Evolutionary conservation across 1,140 invertebrate species (phyloP), one percentile per base, ranked within the genome.

Genomic region (Drosophila ohnishii): DNA sequence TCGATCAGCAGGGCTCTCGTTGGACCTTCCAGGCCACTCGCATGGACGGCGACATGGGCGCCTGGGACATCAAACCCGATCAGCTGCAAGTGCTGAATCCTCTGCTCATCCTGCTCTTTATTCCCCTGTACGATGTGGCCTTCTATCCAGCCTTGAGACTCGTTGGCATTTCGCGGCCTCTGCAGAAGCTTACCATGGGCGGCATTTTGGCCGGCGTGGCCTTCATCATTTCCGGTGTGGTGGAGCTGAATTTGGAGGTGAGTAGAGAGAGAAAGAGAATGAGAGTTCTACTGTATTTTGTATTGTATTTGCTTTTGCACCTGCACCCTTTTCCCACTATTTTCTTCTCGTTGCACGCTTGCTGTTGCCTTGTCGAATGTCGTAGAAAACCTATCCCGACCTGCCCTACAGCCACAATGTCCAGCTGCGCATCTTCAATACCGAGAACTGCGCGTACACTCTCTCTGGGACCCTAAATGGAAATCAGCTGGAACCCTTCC

Each of bases 11-110:
- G 94, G 98, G 97, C 13, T 99, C 98, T 1, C 94, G 96, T 50
- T 99, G 98, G 98, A 98, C 97, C 0, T 94, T 99, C 66, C 98
- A 99, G 94, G 98, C 98, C 9, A 95, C 95, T 0, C 94, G 95
- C 73, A 98, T 99, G 97, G 93, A 97, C 88, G 97, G 98, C 10
- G 92, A 95, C 47, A 92, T 98, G 35, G 94, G 95, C 3, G 94
- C 93, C 48, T 91, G 92, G 90, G 92, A 92, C 5, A 91, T 97
- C n/a, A 94, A 96, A 80, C 95, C 96, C 0, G 96, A 97, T 92
- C 96, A 97, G 92, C 94, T 97, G 93, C 95, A 96, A 92, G 94
- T 95, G 50, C 90, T 97, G 1, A 97, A 97, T 92, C 95, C 96
- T 0, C 77, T 97, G 32, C 92, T 97, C 1, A 96, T 97, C 78